These are phyloP conservation scores for Liasis olivaceus DNA, from an alignment of 2,797 vertebrate species.

Conservation along the genomic window DNA sequence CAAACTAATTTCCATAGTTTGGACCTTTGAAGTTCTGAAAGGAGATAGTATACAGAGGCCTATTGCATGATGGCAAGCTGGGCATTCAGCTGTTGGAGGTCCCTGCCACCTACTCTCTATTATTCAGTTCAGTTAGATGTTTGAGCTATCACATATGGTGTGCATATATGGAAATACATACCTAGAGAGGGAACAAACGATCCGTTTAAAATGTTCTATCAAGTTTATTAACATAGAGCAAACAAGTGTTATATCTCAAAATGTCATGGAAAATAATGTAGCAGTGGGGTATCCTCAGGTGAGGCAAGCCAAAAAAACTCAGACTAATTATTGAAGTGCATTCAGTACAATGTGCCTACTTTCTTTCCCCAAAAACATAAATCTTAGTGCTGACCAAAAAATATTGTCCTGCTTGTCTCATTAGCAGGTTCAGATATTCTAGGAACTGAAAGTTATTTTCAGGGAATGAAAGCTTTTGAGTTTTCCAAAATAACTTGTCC, in stretches of 20 bases:
- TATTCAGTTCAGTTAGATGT: not conserved
- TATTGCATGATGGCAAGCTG: not conserved
- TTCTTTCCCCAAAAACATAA: not conserved
- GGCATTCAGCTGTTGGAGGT: not conserved
- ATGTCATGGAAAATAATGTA: not conserved
- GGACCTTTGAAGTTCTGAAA: not conserved
- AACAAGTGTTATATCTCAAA: not conserved
- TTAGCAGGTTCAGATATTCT: not conserved
- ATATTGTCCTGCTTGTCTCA: not conserved
- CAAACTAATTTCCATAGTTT: not conserved
- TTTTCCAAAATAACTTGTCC: not conserved
- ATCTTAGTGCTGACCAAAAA: not conserved
- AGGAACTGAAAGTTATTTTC: not conserved
- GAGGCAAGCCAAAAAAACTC: not conserved
- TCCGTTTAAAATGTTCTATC: not conserved
- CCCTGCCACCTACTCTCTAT: not conserved
- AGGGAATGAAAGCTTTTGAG: not conserved
- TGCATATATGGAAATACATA: not conserved
- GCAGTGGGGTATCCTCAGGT: too few relatives aligned
- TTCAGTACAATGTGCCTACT: not conserved
- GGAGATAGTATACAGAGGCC: not conserved
- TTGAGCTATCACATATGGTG: not conserved
- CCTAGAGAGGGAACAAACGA: not conserved
- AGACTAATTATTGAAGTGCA: not conserved
- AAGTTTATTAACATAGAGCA: not conserved